These are phyloP conservation scores for Chloroclysta siterata DNA, from an alignment of 2,888 invertebrate species.

Conservation along the genomic window DNA sequence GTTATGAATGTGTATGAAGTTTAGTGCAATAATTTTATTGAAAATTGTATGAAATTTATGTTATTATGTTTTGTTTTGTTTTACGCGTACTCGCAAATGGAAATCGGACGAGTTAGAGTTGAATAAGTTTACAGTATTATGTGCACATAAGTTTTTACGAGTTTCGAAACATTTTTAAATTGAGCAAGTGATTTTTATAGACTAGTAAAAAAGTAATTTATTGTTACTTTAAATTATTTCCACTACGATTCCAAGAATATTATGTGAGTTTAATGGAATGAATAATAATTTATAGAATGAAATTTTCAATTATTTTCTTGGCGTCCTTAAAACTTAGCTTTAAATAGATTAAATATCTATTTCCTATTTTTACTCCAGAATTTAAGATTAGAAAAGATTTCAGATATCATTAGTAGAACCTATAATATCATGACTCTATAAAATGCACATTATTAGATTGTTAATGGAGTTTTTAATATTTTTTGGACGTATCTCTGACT, in stretches of 20 bases:
- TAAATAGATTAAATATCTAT: constrained; percentile 70
- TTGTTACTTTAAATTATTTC: constrained; percentile 82
- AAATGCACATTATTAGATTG: constrained; percentile 36
- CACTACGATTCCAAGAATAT: constrained; percentile 73
- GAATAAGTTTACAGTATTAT: constrained; percentile 81
- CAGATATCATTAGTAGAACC: constrained; percentile 19
- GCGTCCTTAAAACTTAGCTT: constrained; percentile 77
- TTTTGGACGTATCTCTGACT: too few relatives aligned
- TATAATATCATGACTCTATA: constrained; percentile 25
- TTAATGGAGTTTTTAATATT: constrained; percentile 22
- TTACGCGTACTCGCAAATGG: constrained; percentile 62
- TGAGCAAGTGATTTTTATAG: constrained; percentile 74
- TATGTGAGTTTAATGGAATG: constrained; percentile 55
- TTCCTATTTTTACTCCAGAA: constrained; percentile 42
- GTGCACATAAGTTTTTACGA: constrained; percentile 69
- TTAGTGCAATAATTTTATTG: constrained; percentile 84
- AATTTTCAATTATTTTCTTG: constrained; percentile 60
- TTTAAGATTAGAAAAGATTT: constrained; percentile 25
- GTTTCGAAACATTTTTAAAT: constrained; percentile 59
- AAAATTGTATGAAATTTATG: constrained; percentile 81
- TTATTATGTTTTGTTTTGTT: constrained; percentile 76
- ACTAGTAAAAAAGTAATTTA: constrained; percentile 78
- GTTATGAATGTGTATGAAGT: constrained; percentile 76
- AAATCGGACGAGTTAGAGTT: constrained; percentile 66
- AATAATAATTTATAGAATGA: constrained; percentile 59